These are phyloP conservation scores for Cyprinodon brontotheroides DNA, from an alignment of 2,113 vertebrate species.

Conservation along the genomic window DNA sequence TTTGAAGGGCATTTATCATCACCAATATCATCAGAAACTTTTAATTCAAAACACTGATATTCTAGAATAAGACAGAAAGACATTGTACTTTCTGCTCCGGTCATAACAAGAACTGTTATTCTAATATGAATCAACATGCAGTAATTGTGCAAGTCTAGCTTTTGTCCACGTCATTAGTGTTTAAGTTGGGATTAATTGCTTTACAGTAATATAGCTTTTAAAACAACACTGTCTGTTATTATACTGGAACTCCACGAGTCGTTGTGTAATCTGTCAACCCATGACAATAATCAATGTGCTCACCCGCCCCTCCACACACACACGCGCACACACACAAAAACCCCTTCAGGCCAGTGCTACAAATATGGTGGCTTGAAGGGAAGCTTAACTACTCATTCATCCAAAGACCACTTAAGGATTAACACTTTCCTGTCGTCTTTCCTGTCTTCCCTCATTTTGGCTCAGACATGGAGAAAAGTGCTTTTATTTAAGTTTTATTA, in stretches of 20 bases:
- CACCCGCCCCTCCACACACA: too few relatives aligned
- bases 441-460: background rate
- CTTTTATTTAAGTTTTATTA: too few relatives aligned
- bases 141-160: background rate
- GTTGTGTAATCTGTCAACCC: too few relatives aligned
- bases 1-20: constrained; percentile 13
- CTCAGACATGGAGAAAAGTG: background rate
- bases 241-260: background rate
- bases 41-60: background rate
- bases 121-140: background rate
- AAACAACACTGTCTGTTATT: too few relatives aligned
- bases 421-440: background rate
- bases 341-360: background rate
- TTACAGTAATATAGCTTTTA: background rate
- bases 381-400: background rate
- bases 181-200: background rate
- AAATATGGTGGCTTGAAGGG: background rate
- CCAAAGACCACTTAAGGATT: background rate
- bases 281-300: too few relatives aligned
- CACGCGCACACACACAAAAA: too few relatives aligned
- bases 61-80: background rate
- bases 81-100: background rate
- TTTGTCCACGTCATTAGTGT: background rate
- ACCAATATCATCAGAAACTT: background rate
- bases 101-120: too few relatives aligned